Base-by-base conservation (phyloP, 1,140 invertebrate species). In the Diachasma alloeum region DNA sequence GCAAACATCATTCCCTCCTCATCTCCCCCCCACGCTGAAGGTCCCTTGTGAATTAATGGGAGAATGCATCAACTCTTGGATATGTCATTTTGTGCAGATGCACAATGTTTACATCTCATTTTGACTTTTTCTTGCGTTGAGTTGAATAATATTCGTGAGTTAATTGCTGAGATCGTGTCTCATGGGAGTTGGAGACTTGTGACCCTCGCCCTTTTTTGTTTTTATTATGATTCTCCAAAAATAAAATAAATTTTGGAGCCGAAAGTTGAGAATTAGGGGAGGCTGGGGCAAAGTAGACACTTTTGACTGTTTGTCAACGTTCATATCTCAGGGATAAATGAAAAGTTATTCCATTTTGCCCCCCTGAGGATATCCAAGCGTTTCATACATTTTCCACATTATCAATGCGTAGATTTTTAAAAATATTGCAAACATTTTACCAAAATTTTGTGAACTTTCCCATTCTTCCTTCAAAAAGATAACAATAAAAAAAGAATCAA, bases 1-100 rank as follows among this genome's bases (percentile, higher is more conserved):
- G 84, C 83, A 88, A 87, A 88, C 84, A 87, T 22, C 53, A 22
- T 56, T 56, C 48, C 48, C 48, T 56, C 19, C 48, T 56, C 19
- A 22, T 9, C 48, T 22, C 24, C 24, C 22, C 59, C 59, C 24
- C 10, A 0, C 59, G 17, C 24, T 9, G 8, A 63, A 63, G 24
- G 59, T 63, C 59, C 59, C 59, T 22, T 24, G 59, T 26, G 59
- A 63, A 26, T 63, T 63, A 63, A 63, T 19, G 9, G 0, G 22
- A 63, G 59, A 63, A 63, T 63, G 59, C 59, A 63, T 63, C 59
- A 63, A 63, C 59, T 63, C 11, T 63, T 26, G 24, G 24, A 63
- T 59, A 59, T 63, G 59, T 63, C 59, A 63, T 31, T 63, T 63
- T 15, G 59, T 63, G 59, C 59, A 63, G 59, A 63, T 63, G 59